Base-by-base conservation (phyloP, 2,888 invertebrate species). In the Athalia cordata region DNA sequence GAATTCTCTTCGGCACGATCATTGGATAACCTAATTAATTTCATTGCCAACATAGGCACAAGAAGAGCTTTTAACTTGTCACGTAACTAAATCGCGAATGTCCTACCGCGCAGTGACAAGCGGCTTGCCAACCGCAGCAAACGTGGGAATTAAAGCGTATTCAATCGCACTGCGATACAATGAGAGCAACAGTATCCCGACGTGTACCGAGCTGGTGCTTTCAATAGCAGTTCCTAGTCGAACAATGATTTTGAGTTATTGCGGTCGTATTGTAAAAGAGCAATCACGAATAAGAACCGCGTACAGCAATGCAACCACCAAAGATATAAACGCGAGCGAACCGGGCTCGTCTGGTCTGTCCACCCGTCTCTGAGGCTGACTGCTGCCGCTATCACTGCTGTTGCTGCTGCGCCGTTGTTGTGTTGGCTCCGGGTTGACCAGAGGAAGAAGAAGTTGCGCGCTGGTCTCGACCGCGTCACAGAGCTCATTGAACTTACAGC, bases 401-500 rank as follows among this genome's bases (percentile, higher is more conserved):
- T 29, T 29, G 29, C 29, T 29, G 29, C 29, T 29, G 29, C 29
- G 29, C 29, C 29, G 29, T 29, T 29, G 29, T 29, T 29, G 29
- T 29, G 29, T 29, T 29, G 29, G 29, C 29, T 29, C 29, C 29
- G 57, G 70, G 55, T 70, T 55, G n/a, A 70, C 47, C 55, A 65
- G n/a, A 72, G 68, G 77, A 78, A 62, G 79, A 77, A 78, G 80
- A 79, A 76, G 77, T 62, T 65, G 70, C 79, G 78, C 78, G 82
- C 81, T 79, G 72, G 72, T 59, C 81, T 77, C 81, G 81, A 79
- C 67, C 80, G 74, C 76, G 78, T 75, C 80, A 80, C 80, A 79
- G 84, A 81, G 85, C 85, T 82, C 85, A 85, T 83, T 85, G 85
- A 84, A 85, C 85, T 83, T 84, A 83, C 29, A 29, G 29, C 29